Base-by-base conservation (phyloP, 2,888 invertebrate species). In the Orthosia cruda region DNA sequence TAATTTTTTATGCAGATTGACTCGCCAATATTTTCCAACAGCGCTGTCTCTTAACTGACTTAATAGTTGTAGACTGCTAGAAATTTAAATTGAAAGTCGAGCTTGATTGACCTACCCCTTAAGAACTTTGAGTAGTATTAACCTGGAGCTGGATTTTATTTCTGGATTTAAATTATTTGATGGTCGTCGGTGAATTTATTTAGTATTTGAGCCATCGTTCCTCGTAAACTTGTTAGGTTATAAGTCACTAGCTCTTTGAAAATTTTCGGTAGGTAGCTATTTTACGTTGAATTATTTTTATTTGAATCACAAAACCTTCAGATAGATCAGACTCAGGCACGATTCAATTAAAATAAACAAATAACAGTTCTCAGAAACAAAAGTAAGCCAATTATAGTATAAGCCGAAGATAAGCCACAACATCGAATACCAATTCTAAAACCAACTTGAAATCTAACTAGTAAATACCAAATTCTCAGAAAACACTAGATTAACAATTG, bases 1-100 rank as follows among this genome's bases (percentile, higher is more conserved):
- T 92, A 77, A 91, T 93, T 92, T 93, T 93, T 93, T 92, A 94
- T 92, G 92, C 90, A 93, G 90, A 92, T 94, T 93, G 83, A 92
- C 90, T 91, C 88, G 76, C 79, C 74, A 84, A 93, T 92, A 89
- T 93, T 93, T 89, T 88, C 89, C 88, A 91, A 88, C 82, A 83
- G 84, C 87, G 77, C 80, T 75, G 84, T 86, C 87, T 84, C 86
- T 89, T 91, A 92, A 92, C 91, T 84, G 85, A 87, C 88, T 92
- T 92, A 88, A 88, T 85, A 88, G 86, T 89, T 88, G 86, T 89
- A 85, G 84, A 40, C 80, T 74, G 52, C 77, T 74, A 64, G 47
- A 73, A 72, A 81, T 80, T 80, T 87, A 87, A 91, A 92, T 93
- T 91, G 91, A 91, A 85, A 88, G 84, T 74, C 88, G 72, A 61